Percentiles rank a stretch among this genome's conserved stretches.
phyloP scores from a whole-genome alignment of 1,140 invertebrate species.

The Sinella curviseta region DNA sequence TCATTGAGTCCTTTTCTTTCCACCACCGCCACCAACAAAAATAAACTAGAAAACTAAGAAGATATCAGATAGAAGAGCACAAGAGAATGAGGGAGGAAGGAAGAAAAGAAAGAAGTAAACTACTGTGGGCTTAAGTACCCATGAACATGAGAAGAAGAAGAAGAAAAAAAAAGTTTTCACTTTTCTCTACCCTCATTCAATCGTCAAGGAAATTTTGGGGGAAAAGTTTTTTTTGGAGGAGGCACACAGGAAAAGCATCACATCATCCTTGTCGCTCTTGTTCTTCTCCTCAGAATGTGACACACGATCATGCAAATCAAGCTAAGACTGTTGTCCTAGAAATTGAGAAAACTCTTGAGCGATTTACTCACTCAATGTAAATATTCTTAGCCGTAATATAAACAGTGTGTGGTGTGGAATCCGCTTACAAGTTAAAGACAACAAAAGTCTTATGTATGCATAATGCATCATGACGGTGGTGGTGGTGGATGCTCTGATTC shows the following conservation, averaged over 20 bases:
- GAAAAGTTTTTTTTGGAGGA: neutral
- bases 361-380: slow-evolving; percentile 5
- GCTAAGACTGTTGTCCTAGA: neutral
- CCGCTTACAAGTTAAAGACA: neutral
- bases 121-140: too few relatives aligned
- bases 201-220: neutral
- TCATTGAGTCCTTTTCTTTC: too few relatives aligned
- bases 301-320: slow-evolving; percentile 10
- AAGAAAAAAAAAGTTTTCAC: neutral
- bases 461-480: neutral
- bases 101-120: too few relatives aligned
- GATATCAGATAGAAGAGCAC: too few relatives aligned
- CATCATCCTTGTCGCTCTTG: neutral
- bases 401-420: neutral
- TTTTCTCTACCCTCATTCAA: neutral
- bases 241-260: neutral
- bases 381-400: neutral
- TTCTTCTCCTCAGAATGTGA: neutral
- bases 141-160: neutral
- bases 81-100: too few relatives aligned
- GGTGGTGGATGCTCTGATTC: too few relatives aligned
- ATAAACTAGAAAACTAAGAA: too few relatives aligned
- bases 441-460: slow-evolving; percentile 12
- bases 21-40: too few relatives aligned
- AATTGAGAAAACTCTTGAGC: neutral